Evolutionary conservation across 2,888 invertebrate genomes (phyloP).

Genomic region (Saturnia pavonia): DNA sequence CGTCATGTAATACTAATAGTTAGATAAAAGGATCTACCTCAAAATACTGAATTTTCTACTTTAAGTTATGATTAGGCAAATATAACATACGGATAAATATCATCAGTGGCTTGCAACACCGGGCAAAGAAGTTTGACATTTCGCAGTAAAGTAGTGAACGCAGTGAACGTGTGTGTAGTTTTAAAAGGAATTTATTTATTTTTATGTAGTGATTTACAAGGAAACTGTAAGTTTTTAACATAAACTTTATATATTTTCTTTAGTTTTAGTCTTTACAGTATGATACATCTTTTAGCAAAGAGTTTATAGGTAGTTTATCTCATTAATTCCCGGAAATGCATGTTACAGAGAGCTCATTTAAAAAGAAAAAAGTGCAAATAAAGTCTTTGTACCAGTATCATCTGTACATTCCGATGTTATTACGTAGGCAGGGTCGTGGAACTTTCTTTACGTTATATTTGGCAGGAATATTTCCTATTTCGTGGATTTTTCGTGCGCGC

Average conservation of each 20-base stretch:
- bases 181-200: constrained; percentile 54
- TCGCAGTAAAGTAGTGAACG: constrained; percentile 66
- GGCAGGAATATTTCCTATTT: constrained; percentile 50
- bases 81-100: constrained; percentile 32
- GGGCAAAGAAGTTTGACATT: constrained; percentile 63
- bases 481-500: constrained; percentile 37
- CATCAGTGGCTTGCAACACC: constrained; percentile 52
- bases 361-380: constrained; percentile 61
- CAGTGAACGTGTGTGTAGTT: constrained; percentile 75
- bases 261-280: constrained; percentile 27
- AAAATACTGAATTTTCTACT: background rate
- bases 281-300: constrained; percentile 11
- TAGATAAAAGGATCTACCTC: background rate
- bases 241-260: constrained; percentile 48
- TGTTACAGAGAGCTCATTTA: constrained; percentile 57
- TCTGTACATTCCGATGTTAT: constrained; percentile 74
- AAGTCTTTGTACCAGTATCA: constrained; percentile 69
- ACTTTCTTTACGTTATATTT: constrained; percentile 49
- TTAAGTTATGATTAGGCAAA: constrained; percentile 3
- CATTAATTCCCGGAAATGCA: constrained; percentile 62
- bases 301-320: constrained; percentile 24
- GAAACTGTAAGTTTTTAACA: constrained; percentile 71
- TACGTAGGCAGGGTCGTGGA: constrained; percentile 60
- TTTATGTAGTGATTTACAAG: constrained; percentile 70
- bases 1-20: background rate